These are phyloP conservation scores for Oligia latruncula DNA, from an alignment of 2,888 invertebrate species.

Conservation along the genomic window DNA sequence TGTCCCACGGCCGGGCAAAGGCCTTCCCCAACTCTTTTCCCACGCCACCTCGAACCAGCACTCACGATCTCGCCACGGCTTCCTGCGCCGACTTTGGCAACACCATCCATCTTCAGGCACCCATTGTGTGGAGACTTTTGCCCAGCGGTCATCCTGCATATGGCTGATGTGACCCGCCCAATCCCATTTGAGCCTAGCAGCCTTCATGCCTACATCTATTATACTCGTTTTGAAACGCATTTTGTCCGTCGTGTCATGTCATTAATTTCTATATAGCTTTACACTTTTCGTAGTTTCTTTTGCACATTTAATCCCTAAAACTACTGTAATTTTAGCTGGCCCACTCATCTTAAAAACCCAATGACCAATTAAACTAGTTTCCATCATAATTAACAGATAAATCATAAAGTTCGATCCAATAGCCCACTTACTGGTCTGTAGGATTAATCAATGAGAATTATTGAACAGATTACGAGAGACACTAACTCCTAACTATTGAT, in stretches of 20 bases:
- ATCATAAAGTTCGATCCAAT: slow-evolving; percentile 39
- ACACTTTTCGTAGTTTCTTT: not conserved
- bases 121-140: not conserved
- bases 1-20: no score
- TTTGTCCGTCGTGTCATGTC: not conserved
- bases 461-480: slow-evolving; percentile 63
- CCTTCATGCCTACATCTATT: not conserved
- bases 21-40: not conserved
- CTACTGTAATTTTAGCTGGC: not conserved
- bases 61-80: not conserved
- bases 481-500: slow-evolving; percentile 68
- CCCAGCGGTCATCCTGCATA: not conserved
- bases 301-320: not conserved
- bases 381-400: slow-evolving; percentile 37
- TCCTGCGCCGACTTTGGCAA: not conserved
- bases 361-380: not conserved
- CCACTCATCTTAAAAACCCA: not conserved
- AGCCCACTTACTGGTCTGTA: slow-evolving; percentile 22
- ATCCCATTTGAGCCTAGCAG: not conserved
- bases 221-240: not conserved
- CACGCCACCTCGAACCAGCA: no score
- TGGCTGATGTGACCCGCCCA: not conserved
- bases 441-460: slow-evolving; percentile 58
- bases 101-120: not conserved
- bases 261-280: not conserved